A percentile compares a stretch with the other conserved stretches of the same genome.
Evolutionary conservation across 2,888 invertebrate genomes (phyloP).

Genomic region (Eupithecia inturbata): DNA sequence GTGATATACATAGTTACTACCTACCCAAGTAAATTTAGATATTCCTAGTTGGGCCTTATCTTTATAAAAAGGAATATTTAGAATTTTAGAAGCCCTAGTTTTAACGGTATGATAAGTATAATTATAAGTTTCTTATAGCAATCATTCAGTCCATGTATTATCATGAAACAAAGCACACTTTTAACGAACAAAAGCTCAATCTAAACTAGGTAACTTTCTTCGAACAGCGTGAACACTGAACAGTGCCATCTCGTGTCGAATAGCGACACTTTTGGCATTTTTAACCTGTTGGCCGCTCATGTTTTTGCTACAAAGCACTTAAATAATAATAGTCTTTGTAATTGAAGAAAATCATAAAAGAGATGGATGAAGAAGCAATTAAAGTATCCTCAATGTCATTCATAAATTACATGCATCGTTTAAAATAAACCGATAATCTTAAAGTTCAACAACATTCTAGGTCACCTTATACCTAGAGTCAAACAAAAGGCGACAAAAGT

Average conservation of each 20-base stretch:
- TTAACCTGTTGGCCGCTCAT: not conserved
- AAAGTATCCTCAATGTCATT: not conserved
- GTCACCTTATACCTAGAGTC: slow-evolving; percentile 11
- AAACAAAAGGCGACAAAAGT: slow-evolving; percentile 15
- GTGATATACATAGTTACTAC: not conserved
- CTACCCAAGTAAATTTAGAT: not conserved
- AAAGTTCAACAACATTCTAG: slow-evolving; percentile 14
- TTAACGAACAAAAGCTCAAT: not conserved
- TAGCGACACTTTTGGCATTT: slow-evolving; percentile 43
- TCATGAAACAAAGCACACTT: not conserved
- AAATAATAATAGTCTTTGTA: not conserved
- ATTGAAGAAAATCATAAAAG: not conserved
- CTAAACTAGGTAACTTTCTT: not conserved
- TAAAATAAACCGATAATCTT: not conserved
- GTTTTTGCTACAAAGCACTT: not conserved
- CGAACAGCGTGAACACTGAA: slow-evolving; percentile 5
- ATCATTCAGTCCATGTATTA: not conserved
- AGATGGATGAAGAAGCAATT: not conserved
- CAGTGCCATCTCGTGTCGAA: slow-evolving; percentile 65
- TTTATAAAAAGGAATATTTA: not conserved
- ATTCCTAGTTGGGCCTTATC: not conserved
- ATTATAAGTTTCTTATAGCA: not conserved
- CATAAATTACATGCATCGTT: not conserved
- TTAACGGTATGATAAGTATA: not conserved
- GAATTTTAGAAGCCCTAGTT: not conserved